Evolutionary conservation across 2,888 invertebrate genomes (phyloP).

Genomic region (Himalopsyche japonica): DNA sequence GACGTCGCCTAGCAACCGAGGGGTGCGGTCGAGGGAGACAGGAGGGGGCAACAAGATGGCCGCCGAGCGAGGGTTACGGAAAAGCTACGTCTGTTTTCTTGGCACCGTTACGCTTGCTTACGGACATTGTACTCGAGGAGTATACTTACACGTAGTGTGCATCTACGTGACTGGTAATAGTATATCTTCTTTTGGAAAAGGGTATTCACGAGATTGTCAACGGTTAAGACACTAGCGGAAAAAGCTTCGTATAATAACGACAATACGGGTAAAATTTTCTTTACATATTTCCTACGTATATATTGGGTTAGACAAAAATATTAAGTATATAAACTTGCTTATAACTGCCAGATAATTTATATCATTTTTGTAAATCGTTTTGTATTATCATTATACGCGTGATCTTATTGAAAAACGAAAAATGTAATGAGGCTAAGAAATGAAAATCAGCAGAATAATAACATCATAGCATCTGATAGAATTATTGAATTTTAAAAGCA

Average conservation of each 20-base stretch:
- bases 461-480: too few relatives aligned
- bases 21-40: constrained; percentile 39
- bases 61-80: constrained; percentile 53
- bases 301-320: too few relatives aligned
- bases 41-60: constrained; percentile 63
- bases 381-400: too few relatives aligned
- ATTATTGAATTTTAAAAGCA: too few relatives aligned
- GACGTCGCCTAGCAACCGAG: constrained; percentile 35
- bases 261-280: too few relatives aligned
- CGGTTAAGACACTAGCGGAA: not conserved
- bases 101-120: constrained; percentile 32
- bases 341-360: too few relatives aligned
- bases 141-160: not conserved
- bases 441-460: too few relatives aligned
- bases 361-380: too few relatives aligned
- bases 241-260: not conserved
- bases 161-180: not conserved
- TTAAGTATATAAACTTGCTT: too few relatives aligned
- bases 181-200: not conserved
- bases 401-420: too few relatives aligned
- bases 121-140: not conserved
- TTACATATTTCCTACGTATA: too few relatives aligned
- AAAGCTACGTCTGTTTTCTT: constrained; percentile 48
- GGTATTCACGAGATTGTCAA: not conserved
- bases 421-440: too few relatives aligned